Base-by-base conservation (phyloP, 2,113 vertebrate species). In the Ailuropoda melanoleuca region DNA sequence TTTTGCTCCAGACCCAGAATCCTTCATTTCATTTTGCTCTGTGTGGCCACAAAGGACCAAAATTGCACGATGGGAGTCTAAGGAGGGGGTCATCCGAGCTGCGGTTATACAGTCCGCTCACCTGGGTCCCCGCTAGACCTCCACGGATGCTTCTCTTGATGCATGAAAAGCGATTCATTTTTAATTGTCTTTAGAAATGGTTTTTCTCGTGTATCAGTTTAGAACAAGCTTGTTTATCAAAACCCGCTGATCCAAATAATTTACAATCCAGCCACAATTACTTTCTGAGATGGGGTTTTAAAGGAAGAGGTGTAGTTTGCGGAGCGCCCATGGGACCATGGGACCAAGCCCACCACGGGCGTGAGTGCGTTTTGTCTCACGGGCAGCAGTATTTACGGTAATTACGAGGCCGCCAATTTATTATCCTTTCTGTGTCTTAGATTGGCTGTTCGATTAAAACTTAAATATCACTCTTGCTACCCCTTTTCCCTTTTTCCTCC, bases 151-250 rank as follows among this genome's bases (percentile, higher is more conserved):
- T 0, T 23, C 10, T 62, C 72, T 68, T 88, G 68, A 66, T 62
- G 88, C 46, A 24, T 60, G 88, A 83, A 29, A 96, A 78, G 86
- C 91, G 98, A 98, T 97, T 97, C 1, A 21, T 91, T 89, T 81
- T 81, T 97, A 85, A 98, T 98, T 98, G 97, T 92, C 90, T 88
- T 97, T 84, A 97, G 95, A 97, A 98, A 96, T 31, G 50, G 90
- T 21, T 97, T 98, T 98, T 98, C 95, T 95, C 56, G 50, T 39
- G 43, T 50, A 37, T 95, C 90, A 88, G 92, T 92, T 95, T 95
- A 92, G 90, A 58, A 96, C 94, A 92, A 96, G 56, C 89, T 93
- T 97, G 95, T 98, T 98, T 97, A 88, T 97, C 74, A 96, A 97
- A 96, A 97, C 46, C 97, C 90, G 31, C 90, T 98, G 97, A 98